These are phyloP conservation scores for Leucoptera coffeella DNA, from an alignment of 2,888 invertebrate genomes.

Conservation along the genomic window DNA sequence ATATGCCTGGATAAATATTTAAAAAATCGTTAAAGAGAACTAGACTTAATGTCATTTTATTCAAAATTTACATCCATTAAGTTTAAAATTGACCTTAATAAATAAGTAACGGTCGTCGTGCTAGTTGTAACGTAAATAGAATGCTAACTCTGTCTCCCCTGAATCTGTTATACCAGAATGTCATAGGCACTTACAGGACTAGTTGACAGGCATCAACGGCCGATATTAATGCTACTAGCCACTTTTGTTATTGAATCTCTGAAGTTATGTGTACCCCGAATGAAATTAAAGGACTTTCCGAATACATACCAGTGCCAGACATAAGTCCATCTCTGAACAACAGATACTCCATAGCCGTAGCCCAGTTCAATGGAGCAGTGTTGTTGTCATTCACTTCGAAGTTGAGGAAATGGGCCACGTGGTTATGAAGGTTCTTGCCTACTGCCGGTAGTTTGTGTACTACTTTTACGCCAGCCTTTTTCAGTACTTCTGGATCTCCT, in stretches of 20 bases:
- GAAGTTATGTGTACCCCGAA: not conserved
- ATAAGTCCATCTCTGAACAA: constrained; percentile 83
- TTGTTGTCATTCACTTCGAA: constrained; percentile 81
- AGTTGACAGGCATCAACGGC: too few relatives aligned
- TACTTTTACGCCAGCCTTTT: constrained; percentile 57
- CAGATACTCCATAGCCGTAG: constrained; percentile 86
- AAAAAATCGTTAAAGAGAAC: too few relatives aligned
- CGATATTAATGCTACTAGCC: too few relatives aligned
- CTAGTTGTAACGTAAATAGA: too few relatives aligned
- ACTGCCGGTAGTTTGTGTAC: constrained; percentile 74
- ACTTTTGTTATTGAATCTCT: not conserved
- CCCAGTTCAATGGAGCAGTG: constrained; percentile 83
- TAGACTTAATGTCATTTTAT: too few relatives aligned
- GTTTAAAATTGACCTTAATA: too few relatives aligned
- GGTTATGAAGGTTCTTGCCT: constrained; percentile 80
- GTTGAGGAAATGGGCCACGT: constrained; percentile 72
- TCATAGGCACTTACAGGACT: too few relatives aligned
- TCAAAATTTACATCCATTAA: too few relatives aligned
- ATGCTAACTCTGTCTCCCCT: too few relatives aligned
- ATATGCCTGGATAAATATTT: constrained; percentile 58
- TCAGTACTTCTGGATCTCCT: constrained; percentile 68
- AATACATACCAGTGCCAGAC: constrained; percentile 70
- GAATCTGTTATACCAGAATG: too few relatives aligned
- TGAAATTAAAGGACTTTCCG: not conserved
- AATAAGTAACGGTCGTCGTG: too few relatives aligned